Evolutionary conservation across 23 tunicate species (phyloP), one percentile per base, ranked within the genome.

Genomic region (Phallusia fumigata): DNA sequence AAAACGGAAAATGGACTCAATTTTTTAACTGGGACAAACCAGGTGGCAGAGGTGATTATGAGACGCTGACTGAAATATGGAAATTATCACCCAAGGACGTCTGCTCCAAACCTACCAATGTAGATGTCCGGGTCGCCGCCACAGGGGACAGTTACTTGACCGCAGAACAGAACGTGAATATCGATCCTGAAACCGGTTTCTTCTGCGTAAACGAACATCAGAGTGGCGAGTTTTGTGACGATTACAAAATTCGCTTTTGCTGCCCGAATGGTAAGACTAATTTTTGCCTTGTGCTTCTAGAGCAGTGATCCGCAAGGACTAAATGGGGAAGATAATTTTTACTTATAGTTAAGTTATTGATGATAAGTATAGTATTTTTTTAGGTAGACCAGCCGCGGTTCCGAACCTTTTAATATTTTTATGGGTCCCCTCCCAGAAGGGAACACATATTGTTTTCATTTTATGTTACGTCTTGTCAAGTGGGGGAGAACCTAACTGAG

Each of bases 1-100:
- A 30, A 30, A 40, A 77, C n/a, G 81, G 81, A 18, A 36, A 30
- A 36, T 77, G 81, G 81, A 77, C 81, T 18, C 53, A 77, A 21
- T 77, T 77, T 26, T 77, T 8, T 64, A 44, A 77, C n/a, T 64
- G 81, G 8, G 81, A 77, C 64, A 3, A 35, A 5, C 81, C 81
- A 0, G 35, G 81, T 36, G 81, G 81, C 2, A 35, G 35, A 21
- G 81, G 81, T 0, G 81, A 77, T 36, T 77, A 77, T 26, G 81
- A 77, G 35, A 77, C 64, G 0, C 78, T 74, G 12, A 2, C n/a
- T 24, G 45, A 19, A 24, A 32, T 74, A 3, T 30, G 32, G 30
- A 16, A 34, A 10, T 33, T 34, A 16, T 8, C 40, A 19, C 78
- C 78, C 5, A 33, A 74, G 30, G 78, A 33, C 33, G 19, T 74